Base-by-base conservation (phyloP, 2,113 vertebrate species). In the Phoxinus phoxinus region DNA sequence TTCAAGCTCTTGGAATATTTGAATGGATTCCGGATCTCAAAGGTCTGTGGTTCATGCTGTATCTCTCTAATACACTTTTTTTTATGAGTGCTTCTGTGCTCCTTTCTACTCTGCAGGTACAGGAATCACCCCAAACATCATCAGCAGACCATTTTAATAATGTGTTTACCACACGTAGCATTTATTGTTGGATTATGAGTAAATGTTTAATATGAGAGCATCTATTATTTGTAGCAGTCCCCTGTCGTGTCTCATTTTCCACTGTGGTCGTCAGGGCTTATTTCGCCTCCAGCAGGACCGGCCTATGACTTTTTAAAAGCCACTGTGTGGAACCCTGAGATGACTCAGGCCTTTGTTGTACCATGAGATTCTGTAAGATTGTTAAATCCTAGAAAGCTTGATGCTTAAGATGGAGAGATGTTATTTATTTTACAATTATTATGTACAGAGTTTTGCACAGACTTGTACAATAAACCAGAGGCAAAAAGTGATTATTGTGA, bases 1-100 rank as follows among this genome's bases (percentile, higher is more conserved):
- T 94, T 93, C 79, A 95, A 94, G 91, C 93, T 95, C 27, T 90
- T 95, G 88, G 94, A 95, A 85, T 95, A 95, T 86, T 88, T 95
- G 69, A 94, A 94, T 75, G 94, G 94, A 74, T 95, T 93, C 91
- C 92, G 91, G 82, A 86, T 95, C 37, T 95, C 94, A 0, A 95
- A 95, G 93, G 95, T 95, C 19, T 51, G 76, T 37, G 32, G 13
- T 44, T 27, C 25, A 25, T 80, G 23, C 37, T 74, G 21, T 46
- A 7, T 59, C 12, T 32, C 15, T 32, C 7, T 56, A 56, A 53
- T 0, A 25, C 8, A 69, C 32, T 48, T 8, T 41, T 48, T 25
- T n/a, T 73, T 21, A 44, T 44, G 37, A 73, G 21, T 44, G 37
- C 17, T 41, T 74, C 23, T 46, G 6, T 73, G 69, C 8, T 74